These are phyloP conservation scores for Podilymbus podiceps DNA, from an alignment of 2,113 vertebrate genomes.

Conservation along the genomic window DNA sequence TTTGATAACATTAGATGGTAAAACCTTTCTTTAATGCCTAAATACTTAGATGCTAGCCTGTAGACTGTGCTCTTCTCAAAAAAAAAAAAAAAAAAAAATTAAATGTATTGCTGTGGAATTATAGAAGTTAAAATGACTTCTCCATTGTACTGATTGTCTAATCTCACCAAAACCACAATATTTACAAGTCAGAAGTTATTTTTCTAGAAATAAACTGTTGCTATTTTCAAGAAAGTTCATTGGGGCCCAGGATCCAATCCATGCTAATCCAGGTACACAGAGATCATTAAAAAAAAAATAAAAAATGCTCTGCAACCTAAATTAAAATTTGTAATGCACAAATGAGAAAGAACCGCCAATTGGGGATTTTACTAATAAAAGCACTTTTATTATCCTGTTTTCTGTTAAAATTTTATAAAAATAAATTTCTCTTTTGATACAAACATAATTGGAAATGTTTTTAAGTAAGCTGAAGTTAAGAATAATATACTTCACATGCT, in stretches of 20 bases:
- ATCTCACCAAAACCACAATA: neutral
- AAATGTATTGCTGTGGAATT: neutral
- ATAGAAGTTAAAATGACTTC: neutral
- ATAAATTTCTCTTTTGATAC: neutral
- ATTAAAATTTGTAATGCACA: neutral
- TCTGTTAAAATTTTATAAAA: neutral
- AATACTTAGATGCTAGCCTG: neutral
- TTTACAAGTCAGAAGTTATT: neutral
- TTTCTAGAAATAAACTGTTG: neutral
- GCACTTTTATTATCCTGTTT: neutral
- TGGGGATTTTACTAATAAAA: neutral
- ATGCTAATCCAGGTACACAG: neutral
- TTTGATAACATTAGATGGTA: neutral
- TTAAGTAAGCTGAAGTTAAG: neutral
- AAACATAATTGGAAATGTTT: neutral
- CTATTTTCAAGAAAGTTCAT: neutral
- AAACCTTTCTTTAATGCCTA: neutral
- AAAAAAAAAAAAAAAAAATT: neutral
- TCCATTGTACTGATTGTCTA: neutral
- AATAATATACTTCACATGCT: neutral
- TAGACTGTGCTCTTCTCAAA: neutral
- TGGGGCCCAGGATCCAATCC: neutral
- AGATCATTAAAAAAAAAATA: neutral
- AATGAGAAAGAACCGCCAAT: neutral
- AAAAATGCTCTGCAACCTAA: neutral